Base-by-base conservation (phyloP, 2,888 invertebrate species). In the Odontothrips loti region DNA sequence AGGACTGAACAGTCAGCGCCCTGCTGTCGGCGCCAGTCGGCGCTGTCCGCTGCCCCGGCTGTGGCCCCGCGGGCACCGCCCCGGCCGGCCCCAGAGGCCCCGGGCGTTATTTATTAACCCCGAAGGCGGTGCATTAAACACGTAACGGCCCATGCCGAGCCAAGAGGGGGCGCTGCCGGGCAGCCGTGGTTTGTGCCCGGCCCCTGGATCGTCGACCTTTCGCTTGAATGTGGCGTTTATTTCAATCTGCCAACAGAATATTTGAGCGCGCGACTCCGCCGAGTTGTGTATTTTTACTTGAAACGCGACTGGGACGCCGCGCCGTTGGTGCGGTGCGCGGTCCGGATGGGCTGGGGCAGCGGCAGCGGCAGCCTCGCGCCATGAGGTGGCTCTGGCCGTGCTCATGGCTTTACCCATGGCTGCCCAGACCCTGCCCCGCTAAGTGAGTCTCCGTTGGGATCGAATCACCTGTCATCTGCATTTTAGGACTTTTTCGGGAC, bases 151-250 rank as follows among this genome's bases (percentile, higher is more conserved):
- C n/a, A 58, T 15, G 58, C 34, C 34, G 34, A 6, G 34, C 6
- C 34, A 6, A 6, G 34, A 6, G 34, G 34, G 34, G 34, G 34
- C 3, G 34, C n/a, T n/a, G 34, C 3, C 3, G 34, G 34, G 34
- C 34, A 6, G 34, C 3, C 58, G 58, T 58, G 15, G 20, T 15
- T 58, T 15, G 20, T 15, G 58, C 20, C 6, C 17, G 58, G 15
- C 15, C 58, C 58, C 58, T 15, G 20, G 58, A 58, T 58, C 58
- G 58, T 58, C 58, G 58, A 58, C 58, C 58, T 58, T 58, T 58
- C 34, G 58, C 58, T 58, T 58, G 58, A 58, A 58, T 58, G 58
- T 58, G 58, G 58, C 58, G 58, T 58, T 58, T 58, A 58, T 58
- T 58, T 58, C 58, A 58, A 58, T 58, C 58, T 58, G 58, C 58